Evolutionary conservation across 2,113 vertebrate species (phyloP).

Genomic region (Protobothrops mucrosquamatus): DNA sequence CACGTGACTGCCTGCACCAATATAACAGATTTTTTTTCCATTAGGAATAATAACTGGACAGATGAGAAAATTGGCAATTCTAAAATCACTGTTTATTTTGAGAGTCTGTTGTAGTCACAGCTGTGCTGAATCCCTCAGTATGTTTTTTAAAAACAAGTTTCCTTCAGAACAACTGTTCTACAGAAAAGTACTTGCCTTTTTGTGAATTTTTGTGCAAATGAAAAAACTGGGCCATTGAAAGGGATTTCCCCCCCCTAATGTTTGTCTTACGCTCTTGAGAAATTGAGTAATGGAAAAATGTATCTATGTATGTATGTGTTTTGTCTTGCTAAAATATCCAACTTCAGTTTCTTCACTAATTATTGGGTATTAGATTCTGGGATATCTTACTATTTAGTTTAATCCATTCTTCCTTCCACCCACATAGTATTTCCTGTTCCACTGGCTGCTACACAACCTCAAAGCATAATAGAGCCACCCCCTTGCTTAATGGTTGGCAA

Average conservation of each 20-base stretch:
- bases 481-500: neutral
- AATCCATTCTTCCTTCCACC: neutral
- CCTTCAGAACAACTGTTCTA: neutral
- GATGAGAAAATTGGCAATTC: neutral
- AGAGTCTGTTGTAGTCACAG: neutral
- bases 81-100: neutral
- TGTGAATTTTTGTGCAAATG: neutral
- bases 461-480: neutral
- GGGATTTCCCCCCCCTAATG: neutral
- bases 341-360: neutral
- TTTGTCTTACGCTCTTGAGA: neutral
- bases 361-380: neutral
- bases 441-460: neutral
- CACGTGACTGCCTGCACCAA: neutral
- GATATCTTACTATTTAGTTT: neutral
- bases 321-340: neutral
- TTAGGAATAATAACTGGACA: neutral
- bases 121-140: neutral
- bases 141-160: neutral
- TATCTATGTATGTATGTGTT: neutral
- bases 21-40: neutral
- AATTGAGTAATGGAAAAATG: neutral
- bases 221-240: neutral
- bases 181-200: neutral
- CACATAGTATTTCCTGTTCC: neutral